These are phyloP conservation scores for Plebejus melissa DNA, from an alignment of 2,888 invertebrate species.

Conservation along the genomic window DNA sequence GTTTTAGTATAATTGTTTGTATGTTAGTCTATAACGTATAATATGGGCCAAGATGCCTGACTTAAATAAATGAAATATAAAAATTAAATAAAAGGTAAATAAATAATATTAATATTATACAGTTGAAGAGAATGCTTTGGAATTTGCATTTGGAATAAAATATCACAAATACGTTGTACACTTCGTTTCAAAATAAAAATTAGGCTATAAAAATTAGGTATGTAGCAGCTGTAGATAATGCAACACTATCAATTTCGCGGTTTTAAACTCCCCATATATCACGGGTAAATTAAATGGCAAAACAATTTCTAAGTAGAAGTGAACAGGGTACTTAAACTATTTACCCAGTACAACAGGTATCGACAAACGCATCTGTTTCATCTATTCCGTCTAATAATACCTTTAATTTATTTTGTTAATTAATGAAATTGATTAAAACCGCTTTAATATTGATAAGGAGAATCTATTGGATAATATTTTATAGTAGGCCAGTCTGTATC, in stretches of 20 bases:
- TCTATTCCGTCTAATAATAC: neutral
- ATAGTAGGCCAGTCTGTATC: too few relatives aligned
- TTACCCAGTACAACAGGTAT: neutral
- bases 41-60: too few relatives aligned
- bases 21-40: too few relatives aligned
- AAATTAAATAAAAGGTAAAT: neutral
- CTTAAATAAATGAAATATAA: too few relatives aligned
- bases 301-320: neutral
- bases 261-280: neutral
- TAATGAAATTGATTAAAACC: constrained; percentile 1
- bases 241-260: neutral
- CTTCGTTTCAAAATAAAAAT: too few relatives aligned
- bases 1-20: too few relatives aligned
- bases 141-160: too few relatives aligned
- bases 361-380: neutral
- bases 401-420: neutral
- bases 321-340: neutral
- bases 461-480: neutral
- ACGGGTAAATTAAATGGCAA: neutral
- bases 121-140: neutral
- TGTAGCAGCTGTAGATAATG: neutral
- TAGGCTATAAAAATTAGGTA: too few relatives aligned
- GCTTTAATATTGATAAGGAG: neutral
- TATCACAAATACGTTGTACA: too few relatives aligned
- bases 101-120: neutral